Evolutionary conservation across 2,888 invertebrate species (phyloP).

Genomic region (Syrista parreyssii): DNA sequence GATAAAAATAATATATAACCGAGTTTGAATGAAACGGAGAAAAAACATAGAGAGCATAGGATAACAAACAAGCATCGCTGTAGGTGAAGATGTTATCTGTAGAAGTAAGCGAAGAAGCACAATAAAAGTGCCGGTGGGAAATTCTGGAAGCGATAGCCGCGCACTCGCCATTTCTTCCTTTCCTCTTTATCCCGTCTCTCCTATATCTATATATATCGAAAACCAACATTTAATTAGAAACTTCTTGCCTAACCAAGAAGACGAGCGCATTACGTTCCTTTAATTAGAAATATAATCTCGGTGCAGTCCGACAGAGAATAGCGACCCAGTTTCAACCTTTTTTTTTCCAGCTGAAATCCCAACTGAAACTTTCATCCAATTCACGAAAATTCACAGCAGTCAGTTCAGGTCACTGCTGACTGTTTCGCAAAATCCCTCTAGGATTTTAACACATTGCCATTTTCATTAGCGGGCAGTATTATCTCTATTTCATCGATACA

Average conservation of each 20-base stretch:
- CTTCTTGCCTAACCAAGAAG: slow-evolving; percentile 20
- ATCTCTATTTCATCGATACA: background rate
- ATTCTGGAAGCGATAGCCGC: slow-evolving; percentile 22
- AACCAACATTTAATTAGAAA: slow-evolving; percentile 34
- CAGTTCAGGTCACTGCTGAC: background rate
- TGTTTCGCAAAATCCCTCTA: background rate
- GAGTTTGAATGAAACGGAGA: background rate
- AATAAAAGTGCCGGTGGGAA: slow-evolving; percentile 20
- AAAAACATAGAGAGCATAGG: slow-evolving; percentile 9
- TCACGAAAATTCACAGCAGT: background rate
- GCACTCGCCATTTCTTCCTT: slow-evolving; percentile 3
- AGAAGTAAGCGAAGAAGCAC: slow-evolving; percentile 6
- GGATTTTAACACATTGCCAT: background rate
- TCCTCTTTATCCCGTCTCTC: slow-evolving; percentile 22
- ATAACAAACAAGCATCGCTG: slow-evolving; percentile 15
- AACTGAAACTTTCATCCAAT: background rate
- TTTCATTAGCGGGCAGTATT: background rate
- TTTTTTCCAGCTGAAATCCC: background rate
- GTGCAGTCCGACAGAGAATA: background rate
- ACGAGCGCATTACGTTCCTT: slow-evolving; percentile 18
- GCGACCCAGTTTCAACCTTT: slow-evolving; percentile 13
- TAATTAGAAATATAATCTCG: slow-evolving; percentile 36
- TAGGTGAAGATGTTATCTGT: slow-evolving; percentile 25
- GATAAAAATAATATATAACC: slow-evolving; percentile 17
- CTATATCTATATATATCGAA: slow-evolving; percentile 23